A percentile compares a stretch with the other conserved stretches of the same genome.
Conservation (phyloP, 2,888 invertebrate genomes). For the Deroplatys truncata region DNA sequence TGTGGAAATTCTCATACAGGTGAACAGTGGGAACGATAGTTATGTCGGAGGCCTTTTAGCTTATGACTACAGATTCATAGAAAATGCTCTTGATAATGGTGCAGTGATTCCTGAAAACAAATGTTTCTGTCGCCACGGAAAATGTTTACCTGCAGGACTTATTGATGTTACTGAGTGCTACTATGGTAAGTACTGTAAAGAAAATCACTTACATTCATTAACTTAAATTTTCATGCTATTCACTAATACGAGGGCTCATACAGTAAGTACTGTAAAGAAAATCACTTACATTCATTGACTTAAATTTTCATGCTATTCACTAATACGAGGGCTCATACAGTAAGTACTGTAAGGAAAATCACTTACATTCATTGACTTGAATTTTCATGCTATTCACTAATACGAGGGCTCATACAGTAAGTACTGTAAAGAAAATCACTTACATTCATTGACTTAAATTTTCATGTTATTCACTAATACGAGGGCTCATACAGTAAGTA, state of each 20-base stretch:
- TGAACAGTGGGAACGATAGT: constrained; percentile 56
- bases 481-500: no score
- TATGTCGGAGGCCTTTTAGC: constrained; percentile 59
- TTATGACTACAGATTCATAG: constrained; percentile 70
- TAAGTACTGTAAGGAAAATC: constrained; percentile 36
- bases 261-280: constrained; percentile 39
- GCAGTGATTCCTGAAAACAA: constrained; percentile 65
- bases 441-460: no score
- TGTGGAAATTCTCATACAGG: constrained; percentile 42
- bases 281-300: neutral
- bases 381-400: no score
- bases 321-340: constrained; percentile 35
- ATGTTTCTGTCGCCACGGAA: constrained; percentile 74
- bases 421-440: constrained; percentile 17
- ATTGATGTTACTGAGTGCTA: constrained; percentile 83
- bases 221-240: no score
- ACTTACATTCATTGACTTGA: no score
- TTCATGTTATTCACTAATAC: no score
- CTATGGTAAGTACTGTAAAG: constrained; percentile 54
- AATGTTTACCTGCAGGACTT: constrained; percentile 69
- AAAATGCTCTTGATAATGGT: constrained; percentile 76
- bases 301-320: no score
- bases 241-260: no score
- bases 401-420: constrained; percentile 41
- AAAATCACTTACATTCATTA: neutral